phyloP scores from a whole-genome alignment of 2,113 vertebrate genomes.

The Corvus moneduloides region DNA sequence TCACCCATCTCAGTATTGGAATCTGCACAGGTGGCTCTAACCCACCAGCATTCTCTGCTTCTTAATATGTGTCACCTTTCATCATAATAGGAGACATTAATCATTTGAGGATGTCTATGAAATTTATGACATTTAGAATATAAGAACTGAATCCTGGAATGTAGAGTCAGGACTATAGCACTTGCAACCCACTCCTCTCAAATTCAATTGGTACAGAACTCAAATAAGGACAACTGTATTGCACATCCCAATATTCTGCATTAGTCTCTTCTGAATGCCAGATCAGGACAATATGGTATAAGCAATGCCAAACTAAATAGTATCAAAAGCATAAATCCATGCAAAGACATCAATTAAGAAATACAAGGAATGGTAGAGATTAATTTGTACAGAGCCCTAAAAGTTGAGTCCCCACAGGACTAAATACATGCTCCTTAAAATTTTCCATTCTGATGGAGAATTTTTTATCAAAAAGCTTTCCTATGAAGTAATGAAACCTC shows the following conservation, averaged over 20 bases:
- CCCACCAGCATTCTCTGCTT: neutral
- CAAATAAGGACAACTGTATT: neutral
- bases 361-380: neutral
- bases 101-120: neutral
- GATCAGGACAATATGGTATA: neutral
- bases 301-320: neutral
- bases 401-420: neutral
- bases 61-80: neutral
- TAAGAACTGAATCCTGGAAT: neutral
- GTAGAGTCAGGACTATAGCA: neutral
- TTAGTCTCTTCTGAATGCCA: neutral
- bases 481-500: neutral
- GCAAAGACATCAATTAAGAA: neutral
- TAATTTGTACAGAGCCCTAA: neutral
- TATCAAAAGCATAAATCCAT: neutral
- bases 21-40: neutral
- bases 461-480: neutral
- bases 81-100: neutral
- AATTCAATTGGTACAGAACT: neutral
- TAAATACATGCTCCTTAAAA: neutral
- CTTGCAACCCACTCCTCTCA: neutral
- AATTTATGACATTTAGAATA: neutral
- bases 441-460: neutral
- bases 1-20: neutral
- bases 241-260: fast-evolving